phyloP scores from a whole-genome alignment of 2,113 vertebrate genomes.

The Megaceryle torquata region DNA sequence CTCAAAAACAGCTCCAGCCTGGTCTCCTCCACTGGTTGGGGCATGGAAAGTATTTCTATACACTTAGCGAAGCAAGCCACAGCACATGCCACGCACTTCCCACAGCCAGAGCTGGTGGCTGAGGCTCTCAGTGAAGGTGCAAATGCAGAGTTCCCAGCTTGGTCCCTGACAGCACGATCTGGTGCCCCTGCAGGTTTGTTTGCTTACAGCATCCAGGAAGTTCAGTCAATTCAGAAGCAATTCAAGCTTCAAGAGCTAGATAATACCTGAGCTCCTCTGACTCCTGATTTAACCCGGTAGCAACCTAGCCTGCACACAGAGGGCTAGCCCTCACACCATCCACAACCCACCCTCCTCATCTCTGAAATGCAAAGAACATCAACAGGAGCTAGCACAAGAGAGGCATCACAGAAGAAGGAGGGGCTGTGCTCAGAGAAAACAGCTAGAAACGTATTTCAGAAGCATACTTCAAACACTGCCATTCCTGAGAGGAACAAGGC shows the following conservation, averaged over 20 bases:
- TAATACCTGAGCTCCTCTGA: not conserved
- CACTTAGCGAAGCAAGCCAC: not conserved
- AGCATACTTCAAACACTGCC: not conserved
- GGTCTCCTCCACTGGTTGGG: not conserved
- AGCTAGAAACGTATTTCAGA: not conserved
- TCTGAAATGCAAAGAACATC: not conserved
- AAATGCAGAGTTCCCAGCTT: not conserved
- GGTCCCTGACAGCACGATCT: not conserved
- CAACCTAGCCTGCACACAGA: not conserved
- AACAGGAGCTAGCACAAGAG: not conserved
- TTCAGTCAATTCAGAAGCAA: not conserved
- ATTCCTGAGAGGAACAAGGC: not conserved
- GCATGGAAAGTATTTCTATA: not conserved
- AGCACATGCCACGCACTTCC: fast-evolving
- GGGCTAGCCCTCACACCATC: not conserved
- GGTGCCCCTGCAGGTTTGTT: not conserved
- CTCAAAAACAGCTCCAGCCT: not conserved
- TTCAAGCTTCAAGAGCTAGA: not conserved
- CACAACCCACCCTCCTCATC: not conserved
- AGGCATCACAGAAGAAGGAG: not conserved
- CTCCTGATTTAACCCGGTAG: not conserved
- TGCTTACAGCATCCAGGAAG: constrained; percentile 24
- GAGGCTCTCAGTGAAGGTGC: not conserved
- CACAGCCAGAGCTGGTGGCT: not conserved
- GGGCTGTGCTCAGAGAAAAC: not conserved